Percentiles rank a stretch among this genome's conserved stretches.
These are phyloP conservation scores for Hybognathus amarus DNA, from an alignment of 2,797 vertebrate genomes.

Conservation along the genomic window DNA sequence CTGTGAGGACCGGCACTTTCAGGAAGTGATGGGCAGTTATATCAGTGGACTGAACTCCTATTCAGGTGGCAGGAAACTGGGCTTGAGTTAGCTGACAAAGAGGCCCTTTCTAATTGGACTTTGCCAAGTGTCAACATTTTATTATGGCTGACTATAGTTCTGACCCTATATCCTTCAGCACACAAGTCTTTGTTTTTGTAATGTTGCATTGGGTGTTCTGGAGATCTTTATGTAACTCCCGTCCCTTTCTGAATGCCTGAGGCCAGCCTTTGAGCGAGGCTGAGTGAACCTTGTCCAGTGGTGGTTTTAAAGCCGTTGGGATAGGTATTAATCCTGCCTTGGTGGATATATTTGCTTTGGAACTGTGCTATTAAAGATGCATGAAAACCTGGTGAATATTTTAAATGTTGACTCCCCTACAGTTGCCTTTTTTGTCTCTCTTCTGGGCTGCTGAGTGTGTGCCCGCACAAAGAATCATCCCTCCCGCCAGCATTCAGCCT, in stretches of 20 bases:
- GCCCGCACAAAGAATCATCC: conserved; percentile 24
- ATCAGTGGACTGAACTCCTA: conserved; percentile 15
- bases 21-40: conserved; percentile 12
- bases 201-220: not conserved
- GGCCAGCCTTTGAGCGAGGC: conserved; percentile 15
- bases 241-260: conserved; percentile 4
- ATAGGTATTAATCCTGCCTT: conserved; percentile 15
- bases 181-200: not conserved
- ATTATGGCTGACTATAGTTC: not conserved
- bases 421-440: conserved; percentile 8
- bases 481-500: conserved; percentile 8
- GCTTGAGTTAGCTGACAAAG: conserved; percentile 7
- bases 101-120: conserved; percentile 14
- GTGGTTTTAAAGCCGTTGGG: conserved; percentile 9
- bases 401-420: conserved; percentile 48
- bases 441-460: conserved; percentile 20
- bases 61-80: conserved; percentile 19
- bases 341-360: conserved; percentile 43
- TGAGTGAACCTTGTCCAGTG: conserved; percentile 12
- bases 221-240: conserved; percentile 32
- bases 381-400: conserved; percentile 60
- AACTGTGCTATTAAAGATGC: conserved; percentile 57
- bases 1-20: not conserved
- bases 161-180: not conserved
- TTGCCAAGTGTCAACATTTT: conserved; percentile 13